Base-by-base conservation (phyloP, 2,888 invertebrate genomes). In the Monochamus alternatus region DNA sequence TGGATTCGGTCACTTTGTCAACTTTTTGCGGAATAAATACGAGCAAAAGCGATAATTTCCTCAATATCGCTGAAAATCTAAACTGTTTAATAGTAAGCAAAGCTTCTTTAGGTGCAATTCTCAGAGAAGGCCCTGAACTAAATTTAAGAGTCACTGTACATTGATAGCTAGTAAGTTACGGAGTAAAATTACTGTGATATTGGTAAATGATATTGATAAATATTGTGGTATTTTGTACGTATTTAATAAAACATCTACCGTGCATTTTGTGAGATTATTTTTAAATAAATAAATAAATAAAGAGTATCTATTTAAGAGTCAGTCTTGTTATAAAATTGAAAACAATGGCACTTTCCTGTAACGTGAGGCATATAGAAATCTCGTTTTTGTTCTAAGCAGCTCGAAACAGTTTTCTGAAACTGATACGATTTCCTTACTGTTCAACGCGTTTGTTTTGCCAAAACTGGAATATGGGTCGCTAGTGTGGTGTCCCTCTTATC, bases 101-200 rank as follows among this genome's bases (percentile, higher is more conserved):
- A 68, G 84, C 85, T 47, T 84, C 86, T 5, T 72, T 88, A 59
- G 81, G 79, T 64, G 84, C 85, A 51, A 73, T 89, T 72, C 79
- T 88, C 51, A 77, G 76, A 73, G 87, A 87, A 78, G 87, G 87
- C 38, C 75, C 83, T 9, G 80, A 82, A 74, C 75, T 88, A 75
- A 86, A 86, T 82, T 81, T 88, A 73, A 85, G 87, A 75, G 81
- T 88, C 74, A 85, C 80, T 72, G 77, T 88, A 73, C 86, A 88
- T 76, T 83, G 73, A 31, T 68, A 68, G 14, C n/a, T 43, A 68
- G 38, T 9, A 59, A 68, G n/a, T 44, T 87, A 12, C 12, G 78
- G 84, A 68, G 75, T 73, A 52, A 75, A 75, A 77, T 75, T 74
- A 74, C 66, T 75, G 80, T 76, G 66, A 51, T 14, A 47, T 30